Base-by-base conservation (phyloP, 2,888 invertebrate species). In the Mongoloraphidia duomilia region DNA sequence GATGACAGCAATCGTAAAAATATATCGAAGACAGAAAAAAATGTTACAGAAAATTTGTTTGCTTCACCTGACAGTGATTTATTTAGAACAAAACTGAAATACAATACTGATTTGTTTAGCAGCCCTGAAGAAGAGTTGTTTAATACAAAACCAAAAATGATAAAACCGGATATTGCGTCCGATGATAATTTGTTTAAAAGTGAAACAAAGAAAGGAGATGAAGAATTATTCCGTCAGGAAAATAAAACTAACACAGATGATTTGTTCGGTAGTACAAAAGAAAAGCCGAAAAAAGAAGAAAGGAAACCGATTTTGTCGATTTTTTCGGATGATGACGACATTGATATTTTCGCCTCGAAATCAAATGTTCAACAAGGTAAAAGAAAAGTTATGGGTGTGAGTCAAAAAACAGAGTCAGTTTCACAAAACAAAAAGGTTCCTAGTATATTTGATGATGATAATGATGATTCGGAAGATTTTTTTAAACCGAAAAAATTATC, bases 261-360 rank as follows among this genome's bases (percentile, higher is more conserved):
- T 34, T n/a, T 46, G 13, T 45, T 50, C 39, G 40, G 43, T 35
- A 45, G 58, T 37, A 55, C 61, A 56, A 13, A 63, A 61, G 49
- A 54, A 57, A n/a, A 36, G 12, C 0, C 35, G 50, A 2, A 54
- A 56, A 3, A 61, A 60, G 38, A 34, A 35, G 40, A 14, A 50
- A 48, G 41, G 38, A 38, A 38, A 12, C 13, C 3, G 4, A 8
- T 8, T n/a, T 3, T 13, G 8, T 38, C 38, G 38, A 26, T 26
- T 26, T 26, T 26, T 26, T 26, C 26, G 6, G 26, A 26, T 26
- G 26, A 26, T 6, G 26, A 26, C 26, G 26, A 26, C 6, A 26
- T 26, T 6, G 26, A 26, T 26, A 26, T 26, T 26, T 26, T 26
- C 6, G 26, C 26, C 3, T 26, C 26, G 26, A 26, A 26, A 26